Conservation (phyloP, 2,113 vertebrate genomes). For the Xiphias gladius region DNA sequence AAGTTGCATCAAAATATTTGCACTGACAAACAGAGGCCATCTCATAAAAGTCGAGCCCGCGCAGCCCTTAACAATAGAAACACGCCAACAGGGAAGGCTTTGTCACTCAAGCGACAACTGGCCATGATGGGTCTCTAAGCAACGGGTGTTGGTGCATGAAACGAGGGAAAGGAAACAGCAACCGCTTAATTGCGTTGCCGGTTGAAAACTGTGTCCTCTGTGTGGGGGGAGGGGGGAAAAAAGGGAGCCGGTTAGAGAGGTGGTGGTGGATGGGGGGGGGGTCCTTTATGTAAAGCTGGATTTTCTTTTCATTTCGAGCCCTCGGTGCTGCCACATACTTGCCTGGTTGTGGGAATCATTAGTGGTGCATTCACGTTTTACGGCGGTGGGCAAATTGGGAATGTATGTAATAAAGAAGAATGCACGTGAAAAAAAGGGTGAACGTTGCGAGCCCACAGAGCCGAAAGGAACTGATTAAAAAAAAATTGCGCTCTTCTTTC, state of each 20-base stretch:
- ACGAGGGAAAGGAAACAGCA: conserved; percentile 33
- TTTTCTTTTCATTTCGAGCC: not conserved
- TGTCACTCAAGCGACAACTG: conserved; percentile 61
- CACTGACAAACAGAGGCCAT: conserved; percentile 4
- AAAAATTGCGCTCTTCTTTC: not conserved
- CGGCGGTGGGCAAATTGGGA: not conserved
- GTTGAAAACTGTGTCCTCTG: conserved; percentile 18
- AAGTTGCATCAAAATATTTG: conserved; percentile 31
- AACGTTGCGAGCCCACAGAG: not conserved
- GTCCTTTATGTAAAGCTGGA: conserved; percentile 2
- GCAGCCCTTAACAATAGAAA: conserved; percentile 39
- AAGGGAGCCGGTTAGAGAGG: not conserved
- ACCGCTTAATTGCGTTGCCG: conserved; percentile 46
- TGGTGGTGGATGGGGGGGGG: not conserved
- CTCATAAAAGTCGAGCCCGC: conserved; percentile 5
- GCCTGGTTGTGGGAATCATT: not conserved
- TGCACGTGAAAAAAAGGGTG: not conserved
- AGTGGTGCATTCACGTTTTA: not conserved
- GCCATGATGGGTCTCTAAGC: conserved; percentile 73
- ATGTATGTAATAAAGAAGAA: not conserved
- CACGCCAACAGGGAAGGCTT: conserved; percentile 37
- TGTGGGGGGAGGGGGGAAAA: not conserved
- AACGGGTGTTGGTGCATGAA: conserved; percentile 61
- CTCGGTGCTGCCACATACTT: not conserved
- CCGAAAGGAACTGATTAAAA: not conserved